A percentile compares a stretch with the other conserved stretches of the same genome.
phyloP scores from a whole-genome alignment of 2,797 vertebrate species.

The Pelodytes ibericus region DNA sequence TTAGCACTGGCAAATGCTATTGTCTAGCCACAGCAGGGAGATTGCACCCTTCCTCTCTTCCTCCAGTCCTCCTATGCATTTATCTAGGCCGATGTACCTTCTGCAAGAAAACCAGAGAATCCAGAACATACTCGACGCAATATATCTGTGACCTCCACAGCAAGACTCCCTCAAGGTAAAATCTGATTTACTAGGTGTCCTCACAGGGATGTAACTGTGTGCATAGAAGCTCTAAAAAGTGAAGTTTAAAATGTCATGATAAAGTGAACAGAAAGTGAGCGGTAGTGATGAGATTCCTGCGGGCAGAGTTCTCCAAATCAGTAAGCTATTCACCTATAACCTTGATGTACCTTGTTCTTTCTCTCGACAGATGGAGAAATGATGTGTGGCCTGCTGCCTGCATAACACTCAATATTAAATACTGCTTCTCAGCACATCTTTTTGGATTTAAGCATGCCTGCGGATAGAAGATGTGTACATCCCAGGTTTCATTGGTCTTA shows the following conservation, averaged over 20 bases:
- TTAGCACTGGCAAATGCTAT: constrained; percentile 10
- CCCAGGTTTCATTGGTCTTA: background rate
- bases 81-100: constrained; percentile 4
- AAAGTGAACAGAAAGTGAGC: constrained; percentile 19
- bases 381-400: constrained; percentile 27
- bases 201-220: background rate
- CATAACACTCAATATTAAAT: constrained; percentile 5
- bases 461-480: background rate
- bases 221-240: constrained; percentile 13
- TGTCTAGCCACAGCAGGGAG: constrained; percentile 17
- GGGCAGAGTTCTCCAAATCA: constrained; percentile 35
- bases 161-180: background rate
- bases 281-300: constrained; percentile 26
- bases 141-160: constrained; percentile 12
- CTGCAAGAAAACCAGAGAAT: background rate
- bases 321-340: constrained; percentile 39
- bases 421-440: background rate
- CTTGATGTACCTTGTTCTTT: constrained; percentile 33
- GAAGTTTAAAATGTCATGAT: constrained; percentile 39
- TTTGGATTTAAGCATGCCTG: constrained; percentile 3
- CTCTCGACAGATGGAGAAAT: constrained; percentile 35
- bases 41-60: background rate
- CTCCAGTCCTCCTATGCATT: constrained; percentile 12
- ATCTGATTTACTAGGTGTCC: constrained; percentile 18
- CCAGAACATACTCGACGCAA: background rate